Base-by-base conservation (phyloP, 2,888 invertebrate species). In the Netelia inedita region DNA sequence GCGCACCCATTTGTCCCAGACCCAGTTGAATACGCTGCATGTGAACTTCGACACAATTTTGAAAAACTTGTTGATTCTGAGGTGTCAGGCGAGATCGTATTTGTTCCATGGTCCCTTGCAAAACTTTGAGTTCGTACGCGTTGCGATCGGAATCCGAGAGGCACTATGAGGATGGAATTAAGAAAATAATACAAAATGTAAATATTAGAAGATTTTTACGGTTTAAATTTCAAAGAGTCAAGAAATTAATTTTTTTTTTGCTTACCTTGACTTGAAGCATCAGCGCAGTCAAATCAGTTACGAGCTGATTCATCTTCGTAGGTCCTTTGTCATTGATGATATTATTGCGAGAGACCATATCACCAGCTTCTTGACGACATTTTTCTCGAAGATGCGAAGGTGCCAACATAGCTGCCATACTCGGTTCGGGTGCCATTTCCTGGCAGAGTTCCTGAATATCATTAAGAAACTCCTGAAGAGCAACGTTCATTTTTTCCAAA, bases 31-130 rank as follows among this genome's bases (percentile, higher is more conserved):
- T 97, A 92, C 97, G 97, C 91, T 97, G 97, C 95, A 98, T 96
- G 90, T 98, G 98, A 87, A 98, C 97, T 94, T 99, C 98, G 6
- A 99, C 97, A 93, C 96, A 96, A 93, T 97, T 97, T 94, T 98
- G 97, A 94, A 98, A 98, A 61, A 96, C 94, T 88, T 95, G 95
- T 89, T 97, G 95, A 94, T 98, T 98, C 63, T 95, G 95, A 1
- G 96, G 96, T 88, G 96, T 96, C 78, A 98, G 94, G 90, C 97
- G 96, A 82, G 96, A 95, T 94, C 98, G 97, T 72, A 98, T 97
- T 92, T 98, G 97, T 90, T 97, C 97, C 95, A 99, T 96, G 57
- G 98, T 98, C 21, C 98, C 98, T 94, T 98, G 98, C 63, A 98
- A 94, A 21, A 98, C 97, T 93, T 97, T 97, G 76, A 98, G 95